A percentile compares a stretch with the other conserved stretches of the same genome.
These are phyloP conservation scores for Emydocephalus ijimae DNA, from an alignment of 2,113 vertebrate species.

Conservation along the genomic window DNA sequence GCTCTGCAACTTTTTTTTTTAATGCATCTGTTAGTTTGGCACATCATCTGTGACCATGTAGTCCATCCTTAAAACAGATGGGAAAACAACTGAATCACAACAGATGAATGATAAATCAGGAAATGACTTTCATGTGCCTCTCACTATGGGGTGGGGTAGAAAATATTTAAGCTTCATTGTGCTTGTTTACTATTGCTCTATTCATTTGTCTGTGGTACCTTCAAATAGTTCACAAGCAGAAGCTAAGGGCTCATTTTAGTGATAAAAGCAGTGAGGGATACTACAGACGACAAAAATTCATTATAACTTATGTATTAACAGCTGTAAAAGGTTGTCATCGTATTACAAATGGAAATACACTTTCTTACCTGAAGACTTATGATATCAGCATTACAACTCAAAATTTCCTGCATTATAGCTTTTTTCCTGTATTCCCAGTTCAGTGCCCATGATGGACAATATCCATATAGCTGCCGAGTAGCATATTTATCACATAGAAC, in stretches of 20 bases:
- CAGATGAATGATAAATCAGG: constrained; percentile 40
- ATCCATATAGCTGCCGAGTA: constrained; percentile 95
- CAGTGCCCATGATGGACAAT: constrained; percentile 95
- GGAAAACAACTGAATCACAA: not conserved
- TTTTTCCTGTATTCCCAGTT: constrained; percentile 99
- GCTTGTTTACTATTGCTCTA: constrained; percentile 47
- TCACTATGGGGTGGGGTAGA: not conserved
- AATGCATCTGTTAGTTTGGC: constrained; percentile 8
- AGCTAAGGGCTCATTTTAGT: constrained; percentile 41
- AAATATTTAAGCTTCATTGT: constrained; percentile 48
- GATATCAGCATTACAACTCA: constrained; percentile 92
- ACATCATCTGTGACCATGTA: constrained; percentile 2
- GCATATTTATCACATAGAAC: constrained; percentile 98
- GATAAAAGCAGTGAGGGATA: constrained; percentile 16
- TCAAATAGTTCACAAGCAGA: constrained; percentile 40
- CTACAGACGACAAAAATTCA: constrained; percentile 57
- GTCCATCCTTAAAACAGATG: constrained; percentile 45
- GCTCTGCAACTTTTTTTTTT: constrained; percentile 5
- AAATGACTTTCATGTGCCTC: constrained; percentile 35
- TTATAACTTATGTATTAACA: not conserved
- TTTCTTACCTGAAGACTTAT: constrained; percentile 92
- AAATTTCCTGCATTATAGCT: constrained; percentile 97
- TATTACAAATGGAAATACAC: not conserved
- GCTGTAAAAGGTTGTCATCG: constrained; percentile 40
- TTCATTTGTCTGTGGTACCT: constrained; percentile 39